Percentiles rank a stretch among this genome's conserved stretches.
Conservation (phyloP, 2,113 vertebrate species). For the Panurus biarmicus region DNA sequence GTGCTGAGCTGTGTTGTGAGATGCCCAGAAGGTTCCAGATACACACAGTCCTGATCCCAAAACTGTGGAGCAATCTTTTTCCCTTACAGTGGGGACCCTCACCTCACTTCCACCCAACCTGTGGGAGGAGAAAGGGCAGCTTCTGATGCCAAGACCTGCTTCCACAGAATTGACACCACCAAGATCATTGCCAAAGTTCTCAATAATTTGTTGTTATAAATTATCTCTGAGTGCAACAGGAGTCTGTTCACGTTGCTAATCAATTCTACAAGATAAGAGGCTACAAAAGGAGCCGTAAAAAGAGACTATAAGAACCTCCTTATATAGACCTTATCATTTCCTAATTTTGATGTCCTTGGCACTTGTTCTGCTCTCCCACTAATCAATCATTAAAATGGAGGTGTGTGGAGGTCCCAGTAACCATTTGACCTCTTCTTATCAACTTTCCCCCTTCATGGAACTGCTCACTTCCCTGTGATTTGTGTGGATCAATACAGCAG, state of each 20-base stretch:
- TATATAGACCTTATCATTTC: neutral
- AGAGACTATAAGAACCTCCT: neutral
- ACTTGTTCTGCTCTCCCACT: neutral
- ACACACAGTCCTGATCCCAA: fast-evolving
- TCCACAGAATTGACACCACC: neutral
- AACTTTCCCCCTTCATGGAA: neutral
- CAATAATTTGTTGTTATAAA: neutral
- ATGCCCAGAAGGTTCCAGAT: neutral
- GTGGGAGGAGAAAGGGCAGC: neutral
- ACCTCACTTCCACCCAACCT: fast-evolving
- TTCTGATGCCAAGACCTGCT: neutral
- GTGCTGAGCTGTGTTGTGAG: neutral
- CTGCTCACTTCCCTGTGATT: neutral
- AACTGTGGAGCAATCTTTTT: neutral
- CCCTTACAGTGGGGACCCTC: fast-evolving
- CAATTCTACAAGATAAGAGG: neutral
- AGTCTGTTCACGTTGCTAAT: neutral
- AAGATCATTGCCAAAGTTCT: neutral
- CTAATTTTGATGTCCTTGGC: neutral
- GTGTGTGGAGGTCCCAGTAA: neutral
- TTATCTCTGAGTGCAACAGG: fast-evolving
- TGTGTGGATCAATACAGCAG: conserved; percentile 33
- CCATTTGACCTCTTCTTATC: conserved; percentile 26
- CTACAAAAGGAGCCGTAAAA: neutral
- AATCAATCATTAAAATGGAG: conserved; percentile 4